Evolutionary conservation across 2,888 invertebrate genomes (phyloP), one percentile per base, ranked within the genome.

Genomic region (Trichogramma evanescens): DNA sequence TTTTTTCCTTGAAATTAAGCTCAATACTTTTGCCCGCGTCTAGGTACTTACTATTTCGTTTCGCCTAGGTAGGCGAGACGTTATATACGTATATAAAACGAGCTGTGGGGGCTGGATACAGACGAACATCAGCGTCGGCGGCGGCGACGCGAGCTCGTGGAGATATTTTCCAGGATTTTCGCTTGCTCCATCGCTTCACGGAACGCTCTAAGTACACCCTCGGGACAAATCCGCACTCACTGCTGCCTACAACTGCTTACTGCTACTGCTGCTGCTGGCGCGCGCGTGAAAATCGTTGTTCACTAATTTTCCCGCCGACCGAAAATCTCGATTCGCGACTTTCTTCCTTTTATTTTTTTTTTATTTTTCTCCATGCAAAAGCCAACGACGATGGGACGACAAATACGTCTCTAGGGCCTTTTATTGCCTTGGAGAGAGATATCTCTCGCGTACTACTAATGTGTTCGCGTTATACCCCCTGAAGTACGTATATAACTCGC

Each of bases 191-290:
- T 26, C 26, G 26, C 26, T 26, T 26, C 26, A 67, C 66, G 64
- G 63, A 58, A 50, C 64, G 59, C 61, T 59, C 26, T 69, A 71
- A 75, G 71, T 71, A 72, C 67, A 68, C 72, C 75, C 75, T 61
- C 65, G 72, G 74, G 74, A 72, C 69, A 71, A 75, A 75, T 75
- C 70, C 68, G 74, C 72, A 71, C 72, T 74, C 69, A 69, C 68
- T 65, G 50, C 48, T 5, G 2, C 6, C 64, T 61, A 64, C 54
- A 64, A 50, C 64, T 65, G 67, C 61, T 48, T 41, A 67, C 68
- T 52, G 58, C 64, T 62, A 63, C 63, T 64, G 56, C 63, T 61
- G 49, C 56, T 65, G 62, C 65, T 59, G 26, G 26, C 26, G 26
- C 26, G 26, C 26, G 26, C 26, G 26, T 26, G 26, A 26, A 26